Conservation (phyloP, 2,888 invertebrate species). For the Punctoribates punctum region DNA sequence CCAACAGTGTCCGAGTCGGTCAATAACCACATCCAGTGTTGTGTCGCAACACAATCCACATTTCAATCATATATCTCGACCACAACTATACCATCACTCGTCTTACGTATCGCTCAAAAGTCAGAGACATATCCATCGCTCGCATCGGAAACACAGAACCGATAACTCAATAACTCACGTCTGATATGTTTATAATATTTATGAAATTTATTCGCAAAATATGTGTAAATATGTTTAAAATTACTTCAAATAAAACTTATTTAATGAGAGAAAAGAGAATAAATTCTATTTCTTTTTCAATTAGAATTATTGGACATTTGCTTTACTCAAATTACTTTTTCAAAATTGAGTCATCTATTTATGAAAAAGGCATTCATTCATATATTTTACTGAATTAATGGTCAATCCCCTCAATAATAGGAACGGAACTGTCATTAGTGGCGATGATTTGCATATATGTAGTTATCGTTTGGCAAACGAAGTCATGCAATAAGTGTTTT, state of each 20-base stretch:
- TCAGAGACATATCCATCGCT: slow-evolving; percentile 7
- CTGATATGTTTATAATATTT: slow-evolving; percentile 2
- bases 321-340: no score
- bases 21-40: neutral
- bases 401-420: no score
- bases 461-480: no score
- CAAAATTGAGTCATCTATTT: no score
- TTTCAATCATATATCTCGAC: neutral
- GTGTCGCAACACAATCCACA: neutral
- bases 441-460: no score
- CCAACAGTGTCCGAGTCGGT: neutral
- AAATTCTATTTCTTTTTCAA: no score
- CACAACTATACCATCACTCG: slow-evolving; percentile 29
- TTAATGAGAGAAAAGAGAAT: no score
- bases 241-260: no score
- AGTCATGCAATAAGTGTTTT: neutral
- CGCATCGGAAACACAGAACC: slow-evolving; percentile 1
- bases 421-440: no score
- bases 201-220: neutral
- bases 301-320: no score
- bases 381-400: no score
- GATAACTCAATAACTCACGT: slow-evolving; percentile 27
- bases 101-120: slow-evolving; percentile 28
- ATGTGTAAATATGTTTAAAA: slow-evolving; percentile 11
- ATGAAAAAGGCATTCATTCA: no score